These are phyloP conservation scores for Dendrocincla tyrannina DNA, from an alignment of 2,797 vertebrate species.

Conservation along the genomic window DNA sequence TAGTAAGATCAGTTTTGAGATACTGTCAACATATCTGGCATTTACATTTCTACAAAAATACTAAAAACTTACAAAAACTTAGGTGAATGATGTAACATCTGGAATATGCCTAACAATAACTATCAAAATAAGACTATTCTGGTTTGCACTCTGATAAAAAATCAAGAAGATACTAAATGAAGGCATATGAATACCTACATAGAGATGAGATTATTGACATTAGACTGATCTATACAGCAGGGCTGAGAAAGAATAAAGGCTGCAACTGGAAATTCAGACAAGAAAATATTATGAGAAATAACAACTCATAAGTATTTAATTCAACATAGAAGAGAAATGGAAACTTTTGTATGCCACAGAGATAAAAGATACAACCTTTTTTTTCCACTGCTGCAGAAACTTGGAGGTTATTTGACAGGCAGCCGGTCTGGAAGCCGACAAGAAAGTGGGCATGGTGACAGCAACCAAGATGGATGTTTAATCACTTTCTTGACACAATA, in stretches of 20 bases:
- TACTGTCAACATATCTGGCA: neutral
- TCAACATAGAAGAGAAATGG: neutral
- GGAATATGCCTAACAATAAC: neutral
- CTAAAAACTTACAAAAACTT: neutral
- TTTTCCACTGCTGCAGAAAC: neutral
- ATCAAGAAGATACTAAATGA: neutral
- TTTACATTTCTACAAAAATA: neutral
- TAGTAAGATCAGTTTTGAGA: neutral
- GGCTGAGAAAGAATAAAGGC: neutral
- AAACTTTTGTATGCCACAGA: neutral
- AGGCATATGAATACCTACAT: neutral
- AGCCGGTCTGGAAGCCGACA: neutral
- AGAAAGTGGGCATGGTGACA: neutral
- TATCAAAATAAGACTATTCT: neutral
- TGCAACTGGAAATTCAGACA: neutral
- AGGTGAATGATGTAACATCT: neutral
- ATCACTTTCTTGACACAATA: neutral
- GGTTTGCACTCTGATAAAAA: neutral
- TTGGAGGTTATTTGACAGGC: neutral
- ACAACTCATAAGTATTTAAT: neutral
- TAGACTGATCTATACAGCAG: neutral
- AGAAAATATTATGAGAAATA: neutral
- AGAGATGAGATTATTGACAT: neutral
- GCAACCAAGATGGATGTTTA: neutral
- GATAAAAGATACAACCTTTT: rapidly evolving